A percentile compares a stretch with the other conserved stretches of the same genome.
phyloP scores from a whole-genome alignment of 1,140 invertebrate genomes.

The Drosophila albomicans region DNA sequence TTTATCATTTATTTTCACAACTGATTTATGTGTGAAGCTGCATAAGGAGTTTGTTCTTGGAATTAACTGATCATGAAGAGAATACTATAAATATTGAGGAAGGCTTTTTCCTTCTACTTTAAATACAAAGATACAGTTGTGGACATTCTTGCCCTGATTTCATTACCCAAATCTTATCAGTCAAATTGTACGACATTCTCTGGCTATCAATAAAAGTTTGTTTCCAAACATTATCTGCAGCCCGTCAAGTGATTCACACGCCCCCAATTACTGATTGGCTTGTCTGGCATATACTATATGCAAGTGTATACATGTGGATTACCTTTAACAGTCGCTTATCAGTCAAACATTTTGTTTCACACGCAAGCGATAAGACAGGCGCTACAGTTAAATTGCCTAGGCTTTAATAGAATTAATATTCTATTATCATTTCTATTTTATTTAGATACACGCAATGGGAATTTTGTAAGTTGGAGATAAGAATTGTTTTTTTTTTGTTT shows the following conservation, averaged over 20 bases:
- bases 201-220: constrained; percentile 5
- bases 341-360: constrained; percentile 33
- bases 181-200: constrained; percentile 7
- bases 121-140: neutral
- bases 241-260: constrained; percentile 34
- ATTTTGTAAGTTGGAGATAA: constrained; percentile 26
- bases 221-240: constrained; percentile 17
- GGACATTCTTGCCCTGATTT: neutral
- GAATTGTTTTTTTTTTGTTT: neutral
- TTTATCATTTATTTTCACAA: constrained; percentile 39
- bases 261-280: constrained; percentile 46
- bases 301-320: constrained; percentile 7
- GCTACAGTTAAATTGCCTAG: constrained; percentile 17
- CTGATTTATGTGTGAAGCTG: constrained; percentile 42
- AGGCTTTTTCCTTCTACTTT: neutral
- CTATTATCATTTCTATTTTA: constrained; percentile 19
- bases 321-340: constrained; percentile 43
- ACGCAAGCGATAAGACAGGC: constrained; percentile 30
- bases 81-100: neutral
- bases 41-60: neutral
- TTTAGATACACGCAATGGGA: constrained; percentile 31
- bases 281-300: neutral
- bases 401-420: constrained; percentile 18
- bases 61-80: neutral
- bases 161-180: constrained; percentile 6